Conservation (phyloP, 1,140 invertebrate genomes). For the Tenebrio molitor region DNA sequence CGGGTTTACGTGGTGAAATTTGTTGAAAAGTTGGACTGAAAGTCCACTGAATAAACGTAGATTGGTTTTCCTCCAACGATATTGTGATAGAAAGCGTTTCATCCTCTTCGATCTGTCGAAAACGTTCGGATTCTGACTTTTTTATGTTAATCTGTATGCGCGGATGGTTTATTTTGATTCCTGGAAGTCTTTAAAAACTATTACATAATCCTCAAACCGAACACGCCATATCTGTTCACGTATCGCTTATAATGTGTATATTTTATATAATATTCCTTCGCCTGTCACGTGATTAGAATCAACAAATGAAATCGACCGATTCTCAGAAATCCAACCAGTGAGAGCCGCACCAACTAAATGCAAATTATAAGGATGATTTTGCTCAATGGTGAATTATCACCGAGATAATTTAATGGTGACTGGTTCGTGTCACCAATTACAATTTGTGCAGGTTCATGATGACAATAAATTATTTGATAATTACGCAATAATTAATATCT, state of each 20-base stretch:
- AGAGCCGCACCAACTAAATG: neutral
- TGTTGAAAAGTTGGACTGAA: too few species aligned
- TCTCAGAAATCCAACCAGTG: constrained; percentile 1
- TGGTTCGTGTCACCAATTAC: neutral
- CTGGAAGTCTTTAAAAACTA: neutral
- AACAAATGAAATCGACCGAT: neutral
- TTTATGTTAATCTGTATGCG: too few species aligned
- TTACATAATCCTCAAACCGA: constrained; percentile 1
- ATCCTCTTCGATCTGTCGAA: too few species aligned
- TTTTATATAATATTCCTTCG: neutral
- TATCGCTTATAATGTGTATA: neutral
- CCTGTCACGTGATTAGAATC: constrained; percentile 6
- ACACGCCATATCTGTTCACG: neutral
- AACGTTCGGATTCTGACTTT: too few species aligned
- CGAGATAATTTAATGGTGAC: neutral
- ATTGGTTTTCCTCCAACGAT: too few species aligned
- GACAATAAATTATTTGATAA: constrained; percentile 7
- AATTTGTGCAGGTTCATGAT: constrained; percentile 25
- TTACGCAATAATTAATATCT: constrained; percentile 6
- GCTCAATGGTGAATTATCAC: constrained; percentile 8
- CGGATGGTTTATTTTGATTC: too few species aligned
- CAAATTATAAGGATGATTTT: constrained; percentile 2
- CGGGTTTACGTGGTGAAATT: too few species aligned
- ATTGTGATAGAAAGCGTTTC: too few species aligned
- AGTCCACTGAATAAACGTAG: too few species aligned